Conservation (phyloP, 1,140 invertebrate genomes). For the Macrobrachium nipponense region DNA sequence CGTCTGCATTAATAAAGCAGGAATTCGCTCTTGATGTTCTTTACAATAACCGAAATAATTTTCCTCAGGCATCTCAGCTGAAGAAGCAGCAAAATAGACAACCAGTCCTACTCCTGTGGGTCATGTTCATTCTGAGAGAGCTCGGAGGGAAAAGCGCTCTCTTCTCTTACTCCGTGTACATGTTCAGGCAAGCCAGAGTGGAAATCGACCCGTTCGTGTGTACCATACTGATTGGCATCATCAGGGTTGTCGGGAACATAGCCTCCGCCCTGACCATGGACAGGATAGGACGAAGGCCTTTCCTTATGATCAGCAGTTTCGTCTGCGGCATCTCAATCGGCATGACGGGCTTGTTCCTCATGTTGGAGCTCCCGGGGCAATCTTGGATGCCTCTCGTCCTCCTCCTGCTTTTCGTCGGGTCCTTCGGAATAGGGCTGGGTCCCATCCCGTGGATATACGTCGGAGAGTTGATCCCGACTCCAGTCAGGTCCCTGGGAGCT, state of each 20-base stretch:
- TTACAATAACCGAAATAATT: neutral
- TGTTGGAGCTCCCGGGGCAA: neutral
- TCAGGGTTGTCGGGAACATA: neutral
- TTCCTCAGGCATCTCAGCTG: neutral
- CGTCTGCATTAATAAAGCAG: neutral
- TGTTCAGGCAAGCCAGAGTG: neutral
- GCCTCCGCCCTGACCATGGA: neutral
- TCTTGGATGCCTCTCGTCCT: neutral
- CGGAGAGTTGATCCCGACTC: neutral
- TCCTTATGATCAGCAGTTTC: neutral
- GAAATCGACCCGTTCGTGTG: neutral
- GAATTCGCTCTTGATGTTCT: neutral
- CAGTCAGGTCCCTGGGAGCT: constrained; percentile 11
- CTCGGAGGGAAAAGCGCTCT: neutral
- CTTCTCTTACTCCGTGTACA: constrained; percentile 4
- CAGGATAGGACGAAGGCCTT: neutral
- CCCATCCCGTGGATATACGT: neutral
- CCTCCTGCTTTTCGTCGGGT: neutral
- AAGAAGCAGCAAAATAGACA: neutral
- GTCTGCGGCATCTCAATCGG: neutral
- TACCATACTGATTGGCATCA: neutral
- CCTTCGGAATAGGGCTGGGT: neutral
- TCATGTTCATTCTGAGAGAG: neutral
- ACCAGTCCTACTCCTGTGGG: neutral
- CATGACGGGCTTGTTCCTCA: neutral